Percentiles rank a stretch among this genome's conserved stretches.
These are phyloP conservation scores for Albula glossodonta DNA, from an alignment of 2,113 vertebrate species.

Conservation along the genomic window DNA sequence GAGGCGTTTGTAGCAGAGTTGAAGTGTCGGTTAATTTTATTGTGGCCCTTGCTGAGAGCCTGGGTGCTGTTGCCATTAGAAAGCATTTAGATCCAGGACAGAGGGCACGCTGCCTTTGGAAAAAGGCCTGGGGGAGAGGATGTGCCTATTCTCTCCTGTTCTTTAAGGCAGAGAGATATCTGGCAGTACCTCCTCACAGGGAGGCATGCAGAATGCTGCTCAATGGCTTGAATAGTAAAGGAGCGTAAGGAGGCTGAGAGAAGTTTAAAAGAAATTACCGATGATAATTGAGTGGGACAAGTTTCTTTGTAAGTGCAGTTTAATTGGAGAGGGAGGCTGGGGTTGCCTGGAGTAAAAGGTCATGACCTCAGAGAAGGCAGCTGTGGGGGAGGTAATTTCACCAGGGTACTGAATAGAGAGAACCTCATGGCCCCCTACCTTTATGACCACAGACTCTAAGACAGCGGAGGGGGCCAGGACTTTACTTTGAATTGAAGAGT, in stretches of 20 bases:
- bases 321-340: conserved; percentile 20
- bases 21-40: conserved; percentile 1
- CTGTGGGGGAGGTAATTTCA: conserved; percentile 15
- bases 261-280: conserved; percentile 20
- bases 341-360: conserved; percentile 16
- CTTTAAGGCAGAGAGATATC: conserved; percentile 9
- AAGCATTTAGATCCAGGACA: background rate
- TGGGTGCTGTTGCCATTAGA: background rate
- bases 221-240: background rate
- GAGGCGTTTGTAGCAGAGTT: background rate
- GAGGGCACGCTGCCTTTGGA: background rate
- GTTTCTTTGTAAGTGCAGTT: conserved; percentile 16
- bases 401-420: background rate
- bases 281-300: conserved; percentile 20
- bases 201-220: background rate
- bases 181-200: background rate
- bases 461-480: background rate
- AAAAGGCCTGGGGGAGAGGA: background rate
- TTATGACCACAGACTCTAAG: background rate
- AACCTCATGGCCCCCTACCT: background rate
- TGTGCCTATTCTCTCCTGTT: background rate
- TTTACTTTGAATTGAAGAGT: conserved; percentile 12
- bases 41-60: background rate
- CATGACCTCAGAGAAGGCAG: background rate
- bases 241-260: background rate